These are phyloP conservation scores for Myrmecobius fasciatus DNA, from an alignment of 2,113 vertebrate genomes.

Conservation along the genomic window DNA sequence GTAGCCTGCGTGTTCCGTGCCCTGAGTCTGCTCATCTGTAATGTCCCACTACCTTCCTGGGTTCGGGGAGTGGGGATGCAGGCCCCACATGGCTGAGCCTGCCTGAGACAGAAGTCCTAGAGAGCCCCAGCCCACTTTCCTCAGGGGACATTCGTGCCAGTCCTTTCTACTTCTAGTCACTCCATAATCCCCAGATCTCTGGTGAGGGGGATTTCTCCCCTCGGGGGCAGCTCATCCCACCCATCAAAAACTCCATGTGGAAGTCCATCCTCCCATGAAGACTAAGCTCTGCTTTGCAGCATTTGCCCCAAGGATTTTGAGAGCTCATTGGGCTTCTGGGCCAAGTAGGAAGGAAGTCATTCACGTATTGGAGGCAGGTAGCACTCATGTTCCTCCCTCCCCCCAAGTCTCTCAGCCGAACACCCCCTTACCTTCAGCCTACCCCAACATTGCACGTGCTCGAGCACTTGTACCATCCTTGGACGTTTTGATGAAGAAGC, in stretches of 20 bases:
- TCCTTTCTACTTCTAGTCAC: neutral
- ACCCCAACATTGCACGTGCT: neutral
- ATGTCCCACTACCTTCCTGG: neutral
- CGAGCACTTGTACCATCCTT: neutral
- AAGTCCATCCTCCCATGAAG: neutral
- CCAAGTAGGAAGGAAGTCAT: neutral
- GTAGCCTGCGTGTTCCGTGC: neutral
- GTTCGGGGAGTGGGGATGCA: no score
- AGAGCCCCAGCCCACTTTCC: neutral
- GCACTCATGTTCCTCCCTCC: no score
- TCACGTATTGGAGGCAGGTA: neutral
- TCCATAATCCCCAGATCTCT: neutral
- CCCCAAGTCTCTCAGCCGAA: neutral
- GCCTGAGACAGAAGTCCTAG: neutral
- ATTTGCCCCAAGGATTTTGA: neutral
- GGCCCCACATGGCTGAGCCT: neutral
- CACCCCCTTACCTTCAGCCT: neutral
- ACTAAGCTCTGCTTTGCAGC: no score
- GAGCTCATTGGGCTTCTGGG: neutral
- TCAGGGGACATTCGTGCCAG: neutral
- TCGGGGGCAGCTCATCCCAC: neutral
- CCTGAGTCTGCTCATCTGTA: neutral
- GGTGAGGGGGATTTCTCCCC: neutral
- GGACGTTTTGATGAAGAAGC: neutral
- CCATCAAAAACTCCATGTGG: neutral